Conservation (phyloP, 2,113 vertebrate genomes). For the Oryzias curvinotus region DNA sequence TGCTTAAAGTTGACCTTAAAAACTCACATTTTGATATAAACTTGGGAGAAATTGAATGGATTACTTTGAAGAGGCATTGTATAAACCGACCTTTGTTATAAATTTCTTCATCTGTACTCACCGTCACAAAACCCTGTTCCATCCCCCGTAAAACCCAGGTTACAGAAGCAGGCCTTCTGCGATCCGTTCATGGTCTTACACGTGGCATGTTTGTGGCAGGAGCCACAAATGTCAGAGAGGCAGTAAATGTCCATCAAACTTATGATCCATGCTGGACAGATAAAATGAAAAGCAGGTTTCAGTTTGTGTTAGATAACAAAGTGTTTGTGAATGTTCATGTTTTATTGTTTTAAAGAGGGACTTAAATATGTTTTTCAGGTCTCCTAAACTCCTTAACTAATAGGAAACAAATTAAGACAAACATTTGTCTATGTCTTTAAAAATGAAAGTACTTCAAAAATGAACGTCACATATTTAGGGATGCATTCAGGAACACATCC, state of each 20-base stretch:
- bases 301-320: conserved; percentile 2
- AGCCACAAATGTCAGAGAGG: conserved; percentile 64
- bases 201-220: conserved; percentile 66
- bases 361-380: too few species aligned
- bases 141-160: conserved; percentile 72
- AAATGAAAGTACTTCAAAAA: not conserved
- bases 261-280: conserved; percentile 74
- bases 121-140: conserved; percentile 69
- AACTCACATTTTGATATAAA: too few species aligned
- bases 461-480: not conserved
- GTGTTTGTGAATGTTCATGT: too few species aligned
- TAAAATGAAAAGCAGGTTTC: conserved; percentile 15
- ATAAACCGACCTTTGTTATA: not conserved
- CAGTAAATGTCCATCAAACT: conserved; percentile 71
- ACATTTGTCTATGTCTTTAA: too few species aligned
- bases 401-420: too few species aligned
- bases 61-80: too few species aligned
- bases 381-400: too few species aligned
- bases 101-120: conserved; percentile 43
- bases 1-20: too few species aligned
- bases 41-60: too few species aligned
- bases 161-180: conserved; percentile 64
- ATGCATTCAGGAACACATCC: not conserved
- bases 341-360: too few species aligned
- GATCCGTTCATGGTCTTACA: conserved; percentile 59